Evolutionary conservation across 1,140 invertebrate species (phyloP).

Genomic region (Papilio polytes): DNA sequence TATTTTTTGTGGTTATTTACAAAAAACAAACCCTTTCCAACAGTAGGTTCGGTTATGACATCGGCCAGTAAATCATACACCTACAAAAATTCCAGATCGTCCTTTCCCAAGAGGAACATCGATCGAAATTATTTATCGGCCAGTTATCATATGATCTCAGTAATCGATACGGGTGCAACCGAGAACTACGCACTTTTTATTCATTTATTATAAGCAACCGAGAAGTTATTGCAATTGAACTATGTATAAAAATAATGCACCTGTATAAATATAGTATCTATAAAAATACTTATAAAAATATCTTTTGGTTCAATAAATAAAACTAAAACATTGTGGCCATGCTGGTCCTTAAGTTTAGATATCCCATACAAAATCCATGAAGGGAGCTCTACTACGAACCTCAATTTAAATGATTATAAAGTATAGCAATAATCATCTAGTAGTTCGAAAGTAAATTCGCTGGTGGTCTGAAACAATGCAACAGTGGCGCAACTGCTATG

Average conservation of each 20-base stretch:
- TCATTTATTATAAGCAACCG: not conserved
- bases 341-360: too few relatives aligned
- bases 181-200: conserved; percentile 10
- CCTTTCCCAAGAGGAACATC: conserved; percentile 54
- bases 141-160: conserved; percentile 69
- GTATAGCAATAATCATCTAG: too few relatives aligned
- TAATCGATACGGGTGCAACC: conserved; percentile 70
- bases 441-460: not conserved
- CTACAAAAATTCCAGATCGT: conserved; percentile 56
- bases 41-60: conserved; percentile 35
- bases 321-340: not conserved
- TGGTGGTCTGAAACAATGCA: conserved; percentile 19
- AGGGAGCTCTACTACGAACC: too few relatives aligned
- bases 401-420: too few relatives aligned
- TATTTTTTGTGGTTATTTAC: conserved; percentile 4
- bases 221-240: conserved; percentile 34
- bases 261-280: not conserved
- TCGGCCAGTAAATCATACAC: conserved; percentile 63
- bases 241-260: not conserved
- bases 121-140: conserved; percentile 64
- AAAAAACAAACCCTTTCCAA: conserved; percentile 38
- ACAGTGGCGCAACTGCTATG: not conserved
- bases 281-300: not conserved
- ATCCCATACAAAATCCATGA: too few relatives aligned
- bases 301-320: not conserved